A percentile compares a stretch with the other conserved stretches of the same genome.
These are phyloP conservation scores for Coryphaenoides rupestris DNA, from an alignment of 2,113 vertebrate genomes.

Conservation along the genomic window DNA sequence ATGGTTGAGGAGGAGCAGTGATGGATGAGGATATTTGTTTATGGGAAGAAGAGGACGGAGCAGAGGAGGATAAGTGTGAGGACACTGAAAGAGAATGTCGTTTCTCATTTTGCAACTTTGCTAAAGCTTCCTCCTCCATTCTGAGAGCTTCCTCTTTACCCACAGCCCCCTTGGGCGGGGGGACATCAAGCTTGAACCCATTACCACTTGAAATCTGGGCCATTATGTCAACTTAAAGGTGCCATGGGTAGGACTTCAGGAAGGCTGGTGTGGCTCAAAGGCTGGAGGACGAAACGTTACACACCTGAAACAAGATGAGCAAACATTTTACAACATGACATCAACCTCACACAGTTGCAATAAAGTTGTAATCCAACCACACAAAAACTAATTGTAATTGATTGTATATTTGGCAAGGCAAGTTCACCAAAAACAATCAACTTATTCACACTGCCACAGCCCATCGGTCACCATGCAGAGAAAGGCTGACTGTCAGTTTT, in stretches of 20 bases:
- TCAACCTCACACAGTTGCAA: no score
- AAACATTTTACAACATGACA: background rate
- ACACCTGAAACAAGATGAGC: slow-evolving; percentile 38
- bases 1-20: slow-evolving; percentile 58
- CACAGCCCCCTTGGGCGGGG: slow-evolving; percentile 81
- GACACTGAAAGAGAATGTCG: slow-evolving; percentile 57
- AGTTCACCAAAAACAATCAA: no score
- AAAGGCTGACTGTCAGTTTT: slow-evolving; percentile 7
- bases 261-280: slow-evolving; percentile 43
- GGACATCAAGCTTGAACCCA: slow-evolving; percentile 81
- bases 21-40: slow-evolving; percentile 39
- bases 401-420: no score
- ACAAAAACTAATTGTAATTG: no score
- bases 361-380: no score
- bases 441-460: background rate
- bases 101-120: slow-evolving; percentile 86
- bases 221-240: slow-evolving; percentile 78
- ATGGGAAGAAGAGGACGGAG: slow-evolving; percentile 27
- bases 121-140: slow-evolving; percentile 96
- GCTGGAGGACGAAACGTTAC: slow-evolving; percentile 27
- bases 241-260: slow-evolving; percentile 66
- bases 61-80: slow-evolving; percentile 44
- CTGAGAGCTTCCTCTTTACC: slow-evolving; percentile 96
- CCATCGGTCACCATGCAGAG: background rate
- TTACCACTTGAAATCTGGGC: slow-evolving; percentile 90